Evolutionary conservation across 53 echinoderm and acorn worm species (phyloP).

Genomic region (Paracentrotus lividus): DNA sequence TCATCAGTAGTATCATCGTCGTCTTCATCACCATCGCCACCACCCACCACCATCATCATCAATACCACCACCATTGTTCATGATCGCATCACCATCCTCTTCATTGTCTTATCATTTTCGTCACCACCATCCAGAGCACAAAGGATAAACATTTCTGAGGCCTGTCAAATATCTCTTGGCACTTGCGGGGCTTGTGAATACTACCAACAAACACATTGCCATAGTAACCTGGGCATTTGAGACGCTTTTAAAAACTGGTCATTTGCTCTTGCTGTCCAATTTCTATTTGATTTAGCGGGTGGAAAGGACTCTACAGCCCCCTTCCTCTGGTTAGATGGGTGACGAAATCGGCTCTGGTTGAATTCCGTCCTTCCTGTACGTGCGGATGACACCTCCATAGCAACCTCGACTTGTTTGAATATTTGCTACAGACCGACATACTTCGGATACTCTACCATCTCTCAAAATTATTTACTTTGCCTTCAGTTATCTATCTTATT

Average conservation of each 20-base stretch:
- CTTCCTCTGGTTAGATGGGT: background rate
- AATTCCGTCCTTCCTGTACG: background rate
- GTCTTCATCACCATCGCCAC: background rate
- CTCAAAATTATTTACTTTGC: background rate
- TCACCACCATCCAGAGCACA: background rate
- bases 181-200: background rate
- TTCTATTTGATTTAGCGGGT: background rate
- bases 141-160: background rate
- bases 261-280: background rate
- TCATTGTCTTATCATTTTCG: background rate
- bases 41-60: background rate
- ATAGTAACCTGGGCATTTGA: background rate
- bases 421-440: background rate
- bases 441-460: background rate
- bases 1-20: background rate
- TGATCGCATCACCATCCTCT: background rate
- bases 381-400: background rate
- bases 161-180: background rate
- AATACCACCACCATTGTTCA: background rate
- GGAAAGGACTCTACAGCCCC: background rate
- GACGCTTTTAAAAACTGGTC: background rate
- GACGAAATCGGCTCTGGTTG: background rate
- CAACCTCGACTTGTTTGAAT: background rate
- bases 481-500: background rate
- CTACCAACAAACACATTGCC: background rate